These are phyloP conservation scores for Dynastes maya DNA, from an alignment of 2,888 invertebrate genomes.

Conservation along the genomic window DNA sequence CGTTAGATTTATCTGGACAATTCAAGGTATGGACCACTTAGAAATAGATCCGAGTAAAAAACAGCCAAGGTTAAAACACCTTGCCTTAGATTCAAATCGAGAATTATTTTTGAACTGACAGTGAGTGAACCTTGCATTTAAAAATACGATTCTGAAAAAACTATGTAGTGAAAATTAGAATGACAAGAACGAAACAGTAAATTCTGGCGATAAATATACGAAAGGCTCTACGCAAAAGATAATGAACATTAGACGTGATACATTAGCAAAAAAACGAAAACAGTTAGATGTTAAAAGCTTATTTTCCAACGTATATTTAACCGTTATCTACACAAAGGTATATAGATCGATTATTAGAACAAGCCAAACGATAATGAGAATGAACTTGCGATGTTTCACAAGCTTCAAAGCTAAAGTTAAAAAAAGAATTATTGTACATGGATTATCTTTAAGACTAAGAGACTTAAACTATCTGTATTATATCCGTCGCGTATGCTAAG, in stretches of 20 bases:
- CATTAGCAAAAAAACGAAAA: not conserved
- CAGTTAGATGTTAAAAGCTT: not conserved
- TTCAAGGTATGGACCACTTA: constrained; percentile 34
- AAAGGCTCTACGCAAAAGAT: not conserved
- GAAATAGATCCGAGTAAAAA: constrained; percentile 35
- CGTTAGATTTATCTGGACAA: constrained; percentile 14
- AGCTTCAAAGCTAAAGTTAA: too few relatives aligned
- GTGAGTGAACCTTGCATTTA: constrained; percentile 38
- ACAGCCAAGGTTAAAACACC: constrained; percentile 44
- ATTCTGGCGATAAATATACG: not conserved
- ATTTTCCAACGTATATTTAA: not conserved
- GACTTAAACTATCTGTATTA: too few relatives aligned
- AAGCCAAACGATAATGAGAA: too few relatives aligned
- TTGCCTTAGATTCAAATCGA: constrained; percentile 37
- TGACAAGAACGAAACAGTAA: not conserved
- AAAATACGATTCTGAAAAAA: constrained; percentile 28
- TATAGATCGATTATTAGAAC: too few relatives aligned
- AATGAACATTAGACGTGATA: not conserved
- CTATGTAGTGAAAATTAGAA: not conserved
- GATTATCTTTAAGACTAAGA: too few relatives aligned
- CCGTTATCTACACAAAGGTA: not conserved
- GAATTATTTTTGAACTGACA: constrained; percentile 42
- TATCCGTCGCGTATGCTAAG: too few relatives aligned
- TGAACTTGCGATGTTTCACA: too few relatives aligned
- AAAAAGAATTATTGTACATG: too few relatives aligned